Base-by-base conservation (phyloP, 2,797 vertebrate genomes). In the Lycodopsis pacificus region DNA sequence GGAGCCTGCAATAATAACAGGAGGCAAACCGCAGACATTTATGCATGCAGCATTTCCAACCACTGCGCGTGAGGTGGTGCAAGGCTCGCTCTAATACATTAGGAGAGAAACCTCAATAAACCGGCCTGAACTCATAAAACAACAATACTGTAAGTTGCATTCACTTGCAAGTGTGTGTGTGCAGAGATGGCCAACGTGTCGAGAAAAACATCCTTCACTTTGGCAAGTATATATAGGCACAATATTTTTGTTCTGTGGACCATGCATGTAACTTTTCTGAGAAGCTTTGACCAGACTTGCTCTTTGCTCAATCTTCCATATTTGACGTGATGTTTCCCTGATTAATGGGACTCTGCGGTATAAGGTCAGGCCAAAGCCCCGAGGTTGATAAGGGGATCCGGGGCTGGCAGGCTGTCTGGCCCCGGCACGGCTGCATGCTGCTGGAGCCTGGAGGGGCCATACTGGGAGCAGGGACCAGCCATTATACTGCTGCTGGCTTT, bases 301-400 rank as follows among this genome's bases (percentile, higher is more conserved):
- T 65, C 34, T 75, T 67, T 48, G 51, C 71, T 67, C 87, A 69
- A 5, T 77, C 81, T 81, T 72, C 76, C 76, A 59, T 77, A 80
- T 90, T 82, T 85, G 75, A 86, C 68, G 42, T 40, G 69, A 72
- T 75, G 79, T 84, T 76, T 85, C 44, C 62, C 59, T 88, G 91
- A 92, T 91, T 86, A 90, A 93, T 89, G 86, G 71, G 75, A 62
- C 84, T 84, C 75, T 61, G 70, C 70, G 53, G 76, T 84, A 56
- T 82, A 80, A 64, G 65, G 83, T 83, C 80, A 82, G 79, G 58
- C 81, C 73, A 81, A 67, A 91, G 85, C 69, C 83, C 59, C 54
- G 80, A 76, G 86, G 75, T 87, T 86, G 85, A 86, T 92, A 94
- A 94, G 95, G 81, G 90, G 85, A 83, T 80, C 83, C 91, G 83